Evolutionary conservation across 2,797 vertebrate species (phyloP).

Genomic region (Hirundo rustica): DNA sequence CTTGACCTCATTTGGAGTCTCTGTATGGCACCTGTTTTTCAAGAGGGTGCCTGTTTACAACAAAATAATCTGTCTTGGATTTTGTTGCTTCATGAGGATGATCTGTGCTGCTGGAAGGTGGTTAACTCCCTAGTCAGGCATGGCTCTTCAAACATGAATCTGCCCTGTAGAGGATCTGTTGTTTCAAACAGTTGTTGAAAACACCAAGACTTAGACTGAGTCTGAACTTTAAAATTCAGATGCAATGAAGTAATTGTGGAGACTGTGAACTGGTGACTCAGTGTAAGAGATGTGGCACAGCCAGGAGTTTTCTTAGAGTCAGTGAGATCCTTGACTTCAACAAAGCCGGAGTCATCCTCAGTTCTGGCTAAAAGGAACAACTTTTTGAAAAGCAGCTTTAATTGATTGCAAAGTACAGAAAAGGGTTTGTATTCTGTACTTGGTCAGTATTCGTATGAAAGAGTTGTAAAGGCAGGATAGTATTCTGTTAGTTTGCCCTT

Average conservation of each 20-base stretch:
- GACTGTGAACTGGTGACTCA: not conserved
- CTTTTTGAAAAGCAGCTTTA: not conserved
- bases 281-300: fast-evolving
- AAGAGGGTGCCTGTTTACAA: not conserved
- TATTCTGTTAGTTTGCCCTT: not conserved
- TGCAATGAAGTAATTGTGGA: not conserved
- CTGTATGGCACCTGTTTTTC: not conserved
- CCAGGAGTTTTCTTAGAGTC: not conserved
- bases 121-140: not conserved
- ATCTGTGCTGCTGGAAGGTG: not conserved
- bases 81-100: not conserved
- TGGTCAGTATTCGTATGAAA: fast-evolving
- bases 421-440: not conserved
- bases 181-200: not conserved
- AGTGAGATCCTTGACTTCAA: not conserved
- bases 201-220: not conserved
- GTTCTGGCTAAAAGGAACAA: not conserved
- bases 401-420: not conserved
- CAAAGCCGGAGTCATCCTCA: not conserved
- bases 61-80: not conserved
- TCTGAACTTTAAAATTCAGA: not conserved
- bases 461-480: not conserved
- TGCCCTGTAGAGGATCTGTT: not conserved
- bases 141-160: not conserved
- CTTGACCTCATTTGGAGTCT: not conserved